A percentile compares a stretch with the other conserved stretches of the same genome.
These are phyloP conservation scores for Baryphthengus martii DNA, from an alignment of 2,113 vertebrate species.

Conservation along the genomic window DNA sequence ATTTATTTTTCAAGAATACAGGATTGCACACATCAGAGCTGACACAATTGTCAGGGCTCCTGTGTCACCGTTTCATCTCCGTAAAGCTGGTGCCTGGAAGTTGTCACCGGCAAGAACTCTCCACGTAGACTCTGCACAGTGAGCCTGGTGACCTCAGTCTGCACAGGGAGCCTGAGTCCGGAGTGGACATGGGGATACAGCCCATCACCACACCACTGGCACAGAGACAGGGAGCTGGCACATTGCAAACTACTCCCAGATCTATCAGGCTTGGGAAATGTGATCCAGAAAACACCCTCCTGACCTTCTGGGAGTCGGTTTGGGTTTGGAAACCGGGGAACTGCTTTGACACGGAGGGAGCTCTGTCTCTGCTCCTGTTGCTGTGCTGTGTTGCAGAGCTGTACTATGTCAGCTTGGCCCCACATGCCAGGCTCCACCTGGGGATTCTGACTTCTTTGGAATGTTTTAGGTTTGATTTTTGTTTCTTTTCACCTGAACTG, in stretches of 20 bases:
- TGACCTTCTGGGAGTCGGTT: neutral
- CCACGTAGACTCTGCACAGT: neutral
- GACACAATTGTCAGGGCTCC: neutral
- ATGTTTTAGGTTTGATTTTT: neutral
- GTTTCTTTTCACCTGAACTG: neutral
- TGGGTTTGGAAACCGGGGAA: neutral
- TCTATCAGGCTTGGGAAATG: neutral
- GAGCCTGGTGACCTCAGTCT: neutral
- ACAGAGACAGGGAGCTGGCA: neutral
- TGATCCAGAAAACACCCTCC: neutral
- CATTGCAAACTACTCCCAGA: neutral
- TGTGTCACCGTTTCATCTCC: neutral
- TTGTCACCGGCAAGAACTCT: neutral
- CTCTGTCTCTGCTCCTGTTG: rapidly evolving
- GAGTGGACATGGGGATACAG: rapidly evolving
- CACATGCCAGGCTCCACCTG: neutral
- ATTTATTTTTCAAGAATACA: neutral
- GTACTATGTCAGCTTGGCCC: neutral
- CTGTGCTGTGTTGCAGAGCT: neutral
- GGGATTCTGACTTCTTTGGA: neutral
- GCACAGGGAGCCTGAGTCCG: neutral
- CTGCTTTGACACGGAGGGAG: neutral
- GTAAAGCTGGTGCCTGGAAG: neutral
- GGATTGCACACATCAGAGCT: neutral
- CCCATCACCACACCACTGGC: neutral